Evolutionary conservation across 2,113 vertebrate species (phyloP), one percentile per base, ranked within the genome.

Genomic region (Oophaga pumilio): DNA sequence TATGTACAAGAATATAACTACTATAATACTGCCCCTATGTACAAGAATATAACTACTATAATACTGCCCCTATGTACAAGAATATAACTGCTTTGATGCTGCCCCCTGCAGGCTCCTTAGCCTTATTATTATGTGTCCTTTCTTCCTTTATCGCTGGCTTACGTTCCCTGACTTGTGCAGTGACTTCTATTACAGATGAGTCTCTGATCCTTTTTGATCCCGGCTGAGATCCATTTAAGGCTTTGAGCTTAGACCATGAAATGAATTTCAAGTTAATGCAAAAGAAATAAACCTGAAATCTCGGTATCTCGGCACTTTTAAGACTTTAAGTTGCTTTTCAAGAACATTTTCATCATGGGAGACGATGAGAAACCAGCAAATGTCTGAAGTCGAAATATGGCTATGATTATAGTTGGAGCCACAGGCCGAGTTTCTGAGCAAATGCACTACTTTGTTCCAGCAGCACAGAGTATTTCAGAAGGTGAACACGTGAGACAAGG

Each of bases 141-240:
- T 66, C 62, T 66, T 66, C 22, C 18, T 6, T 59, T 80, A 60
- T 60, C 60, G 2, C 77, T 28, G 22, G 6, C 56, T 59, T 26
- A 0, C 57, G 28, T 14, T 3, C 10, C 52, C 8, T 26, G 56
- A 80, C 11, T 80, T 78, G 15, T 80, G 77, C 2, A 59, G 77
- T 8, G 24, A 80, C 77, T 80, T 59, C 60, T 80, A 80, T 80
- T 28, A 80, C 8, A 60, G 77, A 60, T 60, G 77, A 80, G 50
- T 33, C 77, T 26, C 24, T 80, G 77, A 60, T 57, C 56, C 56
- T 17, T 80, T 80, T 80, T 80, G 56, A 80, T 80, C 56, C 56
- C 9, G 18, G 24, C 26, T 33, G 13, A 59, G 77, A 17, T 80
- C 60, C 77, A 80, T 80, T 28, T 57, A 80, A 6, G 56, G 24